Conservation (phyloP, 2,113 vertebrate genomes). For the Gopherus flavomarginatus region DNA sequence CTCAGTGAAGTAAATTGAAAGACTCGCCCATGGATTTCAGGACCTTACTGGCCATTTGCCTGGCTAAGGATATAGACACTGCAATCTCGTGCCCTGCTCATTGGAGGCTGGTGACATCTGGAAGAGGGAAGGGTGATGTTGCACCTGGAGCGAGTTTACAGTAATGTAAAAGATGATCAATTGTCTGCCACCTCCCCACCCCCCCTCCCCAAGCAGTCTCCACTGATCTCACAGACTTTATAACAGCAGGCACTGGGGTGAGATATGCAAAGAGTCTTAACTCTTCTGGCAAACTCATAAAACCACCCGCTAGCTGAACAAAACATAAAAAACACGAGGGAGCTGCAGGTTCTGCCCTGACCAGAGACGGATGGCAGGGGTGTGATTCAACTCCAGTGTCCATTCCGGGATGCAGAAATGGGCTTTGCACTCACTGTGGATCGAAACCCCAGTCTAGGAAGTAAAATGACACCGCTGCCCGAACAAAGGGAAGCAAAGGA, state of each 20-base stretch:
- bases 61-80: neutral
- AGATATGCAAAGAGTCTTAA: neutral
- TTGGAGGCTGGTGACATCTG: neutral
- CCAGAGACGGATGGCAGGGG: neutral
- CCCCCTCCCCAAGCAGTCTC: neutral
- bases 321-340: neutral
- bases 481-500: neutral
- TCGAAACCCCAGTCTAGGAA: neutral
- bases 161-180: neutral
- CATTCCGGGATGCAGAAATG: neutral
- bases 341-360: neutral
- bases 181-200: neutral
- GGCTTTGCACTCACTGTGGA: neutral
- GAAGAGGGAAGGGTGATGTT: neutral
- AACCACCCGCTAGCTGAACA: neutral
- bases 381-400: neutral
- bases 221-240: neutral
- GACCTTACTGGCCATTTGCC: neutral
- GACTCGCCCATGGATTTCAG: neutral
- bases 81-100: neutral
- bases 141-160: neutral
- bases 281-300: neutral
- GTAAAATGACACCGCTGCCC: accelerated
- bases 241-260: neutral
- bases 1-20: neutral